Conservation (phyloP, 1,140 invertebrate genomes). For the Periplaneta americana region DNA sequence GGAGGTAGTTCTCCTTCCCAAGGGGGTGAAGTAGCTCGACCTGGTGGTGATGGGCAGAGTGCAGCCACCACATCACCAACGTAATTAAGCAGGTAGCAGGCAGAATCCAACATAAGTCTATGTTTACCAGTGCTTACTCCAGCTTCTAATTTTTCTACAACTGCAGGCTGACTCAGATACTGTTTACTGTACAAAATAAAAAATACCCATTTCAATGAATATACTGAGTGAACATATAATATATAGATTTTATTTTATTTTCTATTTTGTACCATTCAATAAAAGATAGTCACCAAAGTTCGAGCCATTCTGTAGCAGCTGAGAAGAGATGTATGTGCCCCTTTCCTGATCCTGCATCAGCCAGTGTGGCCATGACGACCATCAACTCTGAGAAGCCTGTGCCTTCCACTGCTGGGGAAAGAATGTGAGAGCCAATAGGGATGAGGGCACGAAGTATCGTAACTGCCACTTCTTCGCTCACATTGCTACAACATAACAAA, state of each 20-base stretch:
- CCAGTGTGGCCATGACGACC: conserved; percentile 75
- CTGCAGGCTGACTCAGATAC: conserved; percentile 50
- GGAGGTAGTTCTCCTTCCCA: conserved; percentile 72
- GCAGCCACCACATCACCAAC: conserved; percentile 62
- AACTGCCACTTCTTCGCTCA: conserved; percentile 61
- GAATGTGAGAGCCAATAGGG: conserved; percentile 63
- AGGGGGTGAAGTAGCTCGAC: conserved; percentile 59
- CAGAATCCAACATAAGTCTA: conserved; percentile 63
- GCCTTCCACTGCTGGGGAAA: conserved; percentile 57
- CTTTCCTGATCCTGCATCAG: conserved; percentile 67
- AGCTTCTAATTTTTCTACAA: conserved; percentile 46
- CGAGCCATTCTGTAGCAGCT: conserved; percentile 73
- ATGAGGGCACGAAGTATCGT: conserved; percentile 71
- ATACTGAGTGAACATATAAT: not conserved
- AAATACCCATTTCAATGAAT: not conserved
- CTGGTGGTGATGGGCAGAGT: conserved; percentile 36
- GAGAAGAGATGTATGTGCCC: conserved; percentile 77
- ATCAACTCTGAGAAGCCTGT: conserved; percentile 77
- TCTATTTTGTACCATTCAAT: not conserved
- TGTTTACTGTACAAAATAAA: conserved; percentile 39
- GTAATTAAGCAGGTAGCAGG: conserved; percentile 73
- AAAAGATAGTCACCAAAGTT: conserved; percentile 46
- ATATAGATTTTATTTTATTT: not conserved
- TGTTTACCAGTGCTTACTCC: conserved; percentile 42
- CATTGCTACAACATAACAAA: conserved; percentile 35